Percentiles rank a stretch among this genome's conserved stretches.
Conservation (phyloP, 2,113 vertebrate species). For the Hippocampus guttulatus region DNA sequence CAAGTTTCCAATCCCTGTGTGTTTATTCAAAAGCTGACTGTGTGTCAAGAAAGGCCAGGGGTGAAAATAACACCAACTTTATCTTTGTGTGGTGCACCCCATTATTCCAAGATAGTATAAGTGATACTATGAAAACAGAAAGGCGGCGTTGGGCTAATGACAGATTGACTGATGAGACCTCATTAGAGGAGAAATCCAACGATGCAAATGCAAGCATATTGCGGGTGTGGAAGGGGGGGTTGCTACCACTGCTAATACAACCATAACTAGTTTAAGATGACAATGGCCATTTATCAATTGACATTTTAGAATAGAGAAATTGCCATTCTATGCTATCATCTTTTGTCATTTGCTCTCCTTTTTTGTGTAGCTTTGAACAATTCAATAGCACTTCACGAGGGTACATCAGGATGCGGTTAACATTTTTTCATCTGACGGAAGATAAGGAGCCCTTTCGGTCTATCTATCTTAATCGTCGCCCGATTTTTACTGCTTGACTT, state of each 20-base stretch:
- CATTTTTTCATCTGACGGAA: conserved; percentile 67
- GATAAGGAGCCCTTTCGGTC: conserved; percentile 58
- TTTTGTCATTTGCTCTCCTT: background rate
- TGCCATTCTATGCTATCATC: too few relatives aligned
- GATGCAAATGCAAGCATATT: conserved; percentile 30
- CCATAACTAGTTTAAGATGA: conserved; percentile 17
- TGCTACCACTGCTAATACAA: conserved; percentile 39
- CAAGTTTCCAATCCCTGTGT: conserved; percentile 14
- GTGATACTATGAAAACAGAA: conserved; percentile 61
- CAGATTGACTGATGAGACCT: conserved; percentile 58
- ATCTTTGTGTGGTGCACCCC: conserved; percentile 58
- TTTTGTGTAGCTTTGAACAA: conserved; percentile 14
- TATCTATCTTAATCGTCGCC: conserved; percentile 68
- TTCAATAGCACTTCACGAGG: conserved; percentile 44
- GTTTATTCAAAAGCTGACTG: conserved; percentile 40
- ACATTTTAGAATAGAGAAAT: conserved; percentile 1
- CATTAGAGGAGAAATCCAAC: conserved; percentile 44
- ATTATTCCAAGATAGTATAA: conserved; percentile 52
- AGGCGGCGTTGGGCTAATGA: conserved; percentile 34
- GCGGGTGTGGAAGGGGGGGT: conserved; percentile 1
- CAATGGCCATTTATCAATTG: conserved; percentile 21
- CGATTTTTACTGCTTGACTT: conserved; percentile 40
- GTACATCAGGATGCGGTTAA: conserved; percentile 72
- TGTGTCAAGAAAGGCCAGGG: conserved; percentile 48
- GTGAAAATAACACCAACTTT: conserved; percentile 60